These are phyloP conservation scores for Sebastes aleutianus DNA, from an alignment of 2,797 vertebrate genomes.

Conservation along the genomic window DNA sequence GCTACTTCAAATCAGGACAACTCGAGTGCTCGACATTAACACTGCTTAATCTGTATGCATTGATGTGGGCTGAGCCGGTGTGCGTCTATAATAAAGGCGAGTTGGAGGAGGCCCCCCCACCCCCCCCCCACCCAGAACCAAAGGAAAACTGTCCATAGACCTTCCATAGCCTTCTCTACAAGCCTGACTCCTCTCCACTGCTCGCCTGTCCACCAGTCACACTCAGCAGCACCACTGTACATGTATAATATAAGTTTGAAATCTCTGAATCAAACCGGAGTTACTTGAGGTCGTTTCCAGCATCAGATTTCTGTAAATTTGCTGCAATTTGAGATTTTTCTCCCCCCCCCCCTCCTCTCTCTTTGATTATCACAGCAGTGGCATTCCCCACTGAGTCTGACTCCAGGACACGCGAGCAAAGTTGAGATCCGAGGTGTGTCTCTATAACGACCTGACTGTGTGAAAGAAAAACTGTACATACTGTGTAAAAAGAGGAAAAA, in stretches of 20 bases:
- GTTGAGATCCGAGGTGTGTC: conserved; percentile 59
- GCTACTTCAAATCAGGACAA: conserved; percentile 53
- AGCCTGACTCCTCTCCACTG: conserved; percentile 60
- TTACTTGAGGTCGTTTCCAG: background rate
- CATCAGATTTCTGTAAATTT: background rate
- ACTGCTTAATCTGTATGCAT: conserved; percentile 67
- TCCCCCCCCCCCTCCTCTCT: background rate
- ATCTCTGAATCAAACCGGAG: conserved; percentile 6
- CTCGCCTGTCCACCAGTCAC: conserved; percentile 51
- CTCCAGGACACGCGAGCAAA: conserved; percentile 56
- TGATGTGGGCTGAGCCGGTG: conserved; percentile 57
- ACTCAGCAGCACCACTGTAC: conserved; percentile 22
- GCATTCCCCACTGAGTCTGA: conserved; percentile 44
- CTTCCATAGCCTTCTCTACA: conserved; percentile 73
- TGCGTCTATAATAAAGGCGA: conserved; percentile 56
- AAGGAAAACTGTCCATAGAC: conserved; percentile 79
- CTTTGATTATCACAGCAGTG: conserved; percentile 28
- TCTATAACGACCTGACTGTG: conserved; percentile 86
- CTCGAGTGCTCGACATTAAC: conserved; percentile 56
- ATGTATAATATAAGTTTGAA: background rate
- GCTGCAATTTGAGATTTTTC: background rate
- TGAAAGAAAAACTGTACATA: conserved; percentile 93
- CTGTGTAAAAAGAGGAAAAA: conserved; percentile 80
- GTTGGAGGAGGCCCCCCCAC: conserved; percentile 43
- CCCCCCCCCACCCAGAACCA: conserved; percentile 56